Base-by-base conservation (phyloP, 2,113 vertebrate genomes). In the Rhabdomys dilectus region DNA sequence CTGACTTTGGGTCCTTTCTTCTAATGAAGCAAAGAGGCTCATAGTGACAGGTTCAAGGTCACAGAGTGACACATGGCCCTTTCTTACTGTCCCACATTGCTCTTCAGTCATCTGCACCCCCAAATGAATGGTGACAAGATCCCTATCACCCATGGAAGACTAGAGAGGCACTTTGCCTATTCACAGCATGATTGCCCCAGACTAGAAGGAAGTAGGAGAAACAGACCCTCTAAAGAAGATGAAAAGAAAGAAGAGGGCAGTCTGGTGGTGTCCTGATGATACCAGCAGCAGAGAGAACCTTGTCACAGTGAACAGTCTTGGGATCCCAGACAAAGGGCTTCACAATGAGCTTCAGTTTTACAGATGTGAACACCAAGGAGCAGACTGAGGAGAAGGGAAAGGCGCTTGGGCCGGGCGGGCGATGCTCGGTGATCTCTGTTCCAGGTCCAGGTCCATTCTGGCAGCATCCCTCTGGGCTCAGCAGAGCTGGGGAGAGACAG, bases 31-130 rank as follows among this genome's bases (percentile, higher is more conserved):
- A 56, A 78, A 13, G 45, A 78, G 51, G 6, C 73, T 31, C 2
- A 60, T n/a, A 60, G 31, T 29, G 53, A 64, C 3, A 21, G 0
- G 0, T 34, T 42, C 31, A 1, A 34, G 11, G 6, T 72, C 36
- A 7, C 45, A 58, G 70, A 75, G 88, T 34, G 45, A 17, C 16
- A 4, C 1, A 19, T 48, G 17, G 56, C 39, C 12, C 68, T 31
- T 85, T 31, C 7, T 31, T 48, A 24, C 19, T 36, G 29, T 15
- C 48, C 15, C 3, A 8, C 36, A 10, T 17, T 5, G 0, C 6
- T 4, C 24, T 26, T 1, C 34, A 53, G 85, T 22, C 56, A 24
- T 1, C 7, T 64, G 26, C 12, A n/a, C 22, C n/a, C 31, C 6
- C 16, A 11, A 45, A 24, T 0, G 13, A 62, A 76, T 11, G 6